Evolutionary conservation across 2,797 vertebrate genomes (phyloP), one percentile per base, ranked within the genome.

Genomic region (Hydrolagus colliei): DNA sequence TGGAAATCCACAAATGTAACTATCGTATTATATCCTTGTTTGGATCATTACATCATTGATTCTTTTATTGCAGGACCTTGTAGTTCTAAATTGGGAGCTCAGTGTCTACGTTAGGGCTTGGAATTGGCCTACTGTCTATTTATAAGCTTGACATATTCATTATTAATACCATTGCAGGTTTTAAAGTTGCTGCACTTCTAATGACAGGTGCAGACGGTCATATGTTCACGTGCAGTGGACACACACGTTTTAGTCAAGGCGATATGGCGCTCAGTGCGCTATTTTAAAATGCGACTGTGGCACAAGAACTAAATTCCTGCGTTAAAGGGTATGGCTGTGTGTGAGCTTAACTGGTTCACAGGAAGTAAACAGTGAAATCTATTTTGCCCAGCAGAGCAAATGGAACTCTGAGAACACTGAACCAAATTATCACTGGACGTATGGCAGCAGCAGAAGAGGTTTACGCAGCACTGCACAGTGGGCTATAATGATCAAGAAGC

Each of bases 81-180:
- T 27, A 63, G 78, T 65, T 65, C 79, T 84, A 71, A 84, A 68
- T 84, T 4, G 65, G 35, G 67, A 67, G 32, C 65, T 41, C 10
- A 4, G 4, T 84, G 65, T 41, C 79, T 84, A 84, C 18, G 27
- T 84, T 84, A 13, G 16, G 79, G 27, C 79, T 82, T 71, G 32
- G 18, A 71, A 12, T 35, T 84, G 79, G 79, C 32, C 18, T 13
- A 12, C 27, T 84, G 10, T 84, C 65, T 84, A 84, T 84, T 84
- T 71, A 84, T 84, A 84, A 41, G 32, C 65, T 71, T 71, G 65
- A 41, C 32, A 41, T 35, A 71, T 32, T 35, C 71, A 67, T 71
- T 84, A 52, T 35, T 71, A 84, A 84, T 84, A 84, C 18, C 12
- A 32, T 18, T 11, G 32, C 65, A 20, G 32, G 71, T 63, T 35